Evolutionary conservation across 2,113 vertebrate species (phyloP).

Genomic region (Labeo rohita): DNA sequence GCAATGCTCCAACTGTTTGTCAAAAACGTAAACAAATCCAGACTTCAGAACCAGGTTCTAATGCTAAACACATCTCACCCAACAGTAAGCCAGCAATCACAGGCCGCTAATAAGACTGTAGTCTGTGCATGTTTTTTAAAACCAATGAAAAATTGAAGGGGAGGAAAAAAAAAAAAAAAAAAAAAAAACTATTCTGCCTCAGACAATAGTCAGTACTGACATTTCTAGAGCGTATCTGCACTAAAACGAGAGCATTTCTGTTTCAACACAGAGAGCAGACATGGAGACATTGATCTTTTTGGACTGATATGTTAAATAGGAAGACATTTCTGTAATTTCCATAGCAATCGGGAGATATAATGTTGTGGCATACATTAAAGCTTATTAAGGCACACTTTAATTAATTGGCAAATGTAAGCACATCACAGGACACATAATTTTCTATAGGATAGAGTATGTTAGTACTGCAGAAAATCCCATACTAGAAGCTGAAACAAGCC

Average conservation of each 20-base stretch:
- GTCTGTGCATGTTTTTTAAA: neutral
- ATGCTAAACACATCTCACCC: neutral
- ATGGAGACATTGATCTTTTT: slow-evolving; percentile 51
- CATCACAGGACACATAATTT: slow-evolving; percentile 41
- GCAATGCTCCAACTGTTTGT: neutral
- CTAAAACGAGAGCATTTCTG: neutral
- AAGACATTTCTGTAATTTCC: slow-evolving; percentile 62
- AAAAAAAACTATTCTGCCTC: too few relatives aligned
- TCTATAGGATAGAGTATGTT: slow-evolving; percentile 43
- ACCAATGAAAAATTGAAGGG: neutral
- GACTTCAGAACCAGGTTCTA: neutral
- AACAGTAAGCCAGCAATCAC: neutral
- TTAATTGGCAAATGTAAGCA: slow-evolving; percentile 53
- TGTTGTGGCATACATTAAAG: slow-evolving; percentile 53
- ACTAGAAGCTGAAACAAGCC: neutral
- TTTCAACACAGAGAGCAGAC: neutral
- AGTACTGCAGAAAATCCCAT: neutral
- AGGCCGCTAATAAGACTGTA: neutral
- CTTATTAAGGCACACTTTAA: slow-evolving; percentile 57
- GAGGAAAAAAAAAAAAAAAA: too few relatives aligned
- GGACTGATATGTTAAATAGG: slow-evolving; percentile 54
- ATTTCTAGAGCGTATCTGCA: slow-evolving; percentile 7
- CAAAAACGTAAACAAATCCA: neutral
- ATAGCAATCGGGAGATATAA: slow-evolving; percentile 60
- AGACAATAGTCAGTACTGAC: neutral